Evolutionary conservation across 2,888 invertebrate genomes (phyloP).

Genomic region (Vannuccia rotundouncinata): DNA sequence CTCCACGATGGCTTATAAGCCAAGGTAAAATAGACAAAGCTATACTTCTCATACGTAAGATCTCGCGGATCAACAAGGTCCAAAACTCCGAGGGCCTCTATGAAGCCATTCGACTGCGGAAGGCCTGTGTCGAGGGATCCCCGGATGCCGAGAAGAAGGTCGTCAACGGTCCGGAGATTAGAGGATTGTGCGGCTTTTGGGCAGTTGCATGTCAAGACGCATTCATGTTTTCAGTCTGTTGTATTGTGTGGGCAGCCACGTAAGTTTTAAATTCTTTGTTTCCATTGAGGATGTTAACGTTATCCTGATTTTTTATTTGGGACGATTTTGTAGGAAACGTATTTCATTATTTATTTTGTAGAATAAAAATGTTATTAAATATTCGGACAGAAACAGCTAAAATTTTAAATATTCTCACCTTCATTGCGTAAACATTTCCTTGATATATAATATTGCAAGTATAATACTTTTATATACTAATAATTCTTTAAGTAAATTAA

Average conservation of each 20-base stretch:
- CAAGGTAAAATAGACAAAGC: neutral
- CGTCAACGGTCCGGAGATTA: neutral
- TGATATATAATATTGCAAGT: too few species aligned
- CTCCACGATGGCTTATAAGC: neutral
- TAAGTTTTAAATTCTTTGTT: too few species aligned
- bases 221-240: neutral
- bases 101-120: neutral
- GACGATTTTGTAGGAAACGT: too few species aligned
- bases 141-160: neutral
- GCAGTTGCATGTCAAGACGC: neutral
- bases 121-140: neutral
- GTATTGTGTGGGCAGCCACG: neutral
- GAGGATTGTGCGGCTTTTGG: neutral
- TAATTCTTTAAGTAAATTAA: too few species aligned
- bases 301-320: too few species aligned
- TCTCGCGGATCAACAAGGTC: neutral
- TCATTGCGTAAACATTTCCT: too few species aligned
- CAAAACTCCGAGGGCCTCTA: neutral
- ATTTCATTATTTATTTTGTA: too few species aligned
- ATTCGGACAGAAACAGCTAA: too few species aligned
- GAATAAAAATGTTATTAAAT: too few species aligned
- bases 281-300: too few species aligned
- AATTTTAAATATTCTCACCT: too few species aligned
- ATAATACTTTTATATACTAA: too few species aligned
- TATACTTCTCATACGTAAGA: neutral